Conservation (phyloP, 2,113 vertebrate species). For the Urocolius indicus region DNA sequence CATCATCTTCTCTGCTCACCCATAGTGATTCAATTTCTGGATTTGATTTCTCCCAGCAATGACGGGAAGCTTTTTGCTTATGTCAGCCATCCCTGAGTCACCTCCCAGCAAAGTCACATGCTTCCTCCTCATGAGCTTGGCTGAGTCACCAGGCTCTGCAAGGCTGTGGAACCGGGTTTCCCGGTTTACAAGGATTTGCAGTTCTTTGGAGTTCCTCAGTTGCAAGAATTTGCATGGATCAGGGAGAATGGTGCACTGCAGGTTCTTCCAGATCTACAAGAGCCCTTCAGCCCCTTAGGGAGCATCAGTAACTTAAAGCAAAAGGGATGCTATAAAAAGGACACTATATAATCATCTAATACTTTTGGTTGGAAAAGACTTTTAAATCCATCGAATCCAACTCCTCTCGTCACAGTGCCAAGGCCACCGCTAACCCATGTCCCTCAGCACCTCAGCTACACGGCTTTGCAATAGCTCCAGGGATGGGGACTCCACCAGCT, state of each 20-base stretch:
- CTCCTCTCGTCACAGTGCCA: too few relatives aligned
- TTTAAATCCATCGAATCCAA: too few relatives aligned
- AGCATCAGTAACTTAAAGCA: neutral
- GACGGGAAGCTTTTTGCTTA: neutral
- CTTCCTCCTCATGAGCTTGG: neutral
- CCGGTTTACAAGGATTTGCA: neutral
- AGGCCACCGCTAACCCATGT: too few relatives aligned
- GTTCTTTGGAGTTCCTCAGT: neutral
- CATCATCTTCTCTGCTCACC: neutral
- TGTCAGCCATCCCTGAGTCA: neutral
- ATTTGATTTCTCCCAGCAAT: fast-evolving
- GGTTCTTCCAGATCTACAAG: neutral
- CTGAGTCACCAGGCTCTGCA: neutral
- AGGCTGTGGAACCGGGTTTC: neutral
- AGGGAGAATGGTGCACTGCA: neutral
- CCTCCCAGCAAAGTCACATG: neutral
- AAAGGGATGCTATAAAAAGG: neutral
- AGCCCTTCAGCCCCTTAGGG: neutral
- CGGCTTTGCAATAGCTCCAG: too few relatives aligned
- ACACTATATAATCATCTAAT: too few relatives aligned
- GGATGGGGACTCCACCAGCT: too few relatives aligned
- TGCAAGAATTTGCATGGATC: neutral
- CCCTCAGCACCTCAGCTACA: too few relatives aligned
- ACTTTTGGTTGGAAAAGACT: too few relatives aligned
- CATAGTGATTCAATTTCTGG: too few relatives aligned